phyloP scores from a whole-genome alignment of 2,888 invertebrate species.

The Aspidiotus rigidus region DNA sequence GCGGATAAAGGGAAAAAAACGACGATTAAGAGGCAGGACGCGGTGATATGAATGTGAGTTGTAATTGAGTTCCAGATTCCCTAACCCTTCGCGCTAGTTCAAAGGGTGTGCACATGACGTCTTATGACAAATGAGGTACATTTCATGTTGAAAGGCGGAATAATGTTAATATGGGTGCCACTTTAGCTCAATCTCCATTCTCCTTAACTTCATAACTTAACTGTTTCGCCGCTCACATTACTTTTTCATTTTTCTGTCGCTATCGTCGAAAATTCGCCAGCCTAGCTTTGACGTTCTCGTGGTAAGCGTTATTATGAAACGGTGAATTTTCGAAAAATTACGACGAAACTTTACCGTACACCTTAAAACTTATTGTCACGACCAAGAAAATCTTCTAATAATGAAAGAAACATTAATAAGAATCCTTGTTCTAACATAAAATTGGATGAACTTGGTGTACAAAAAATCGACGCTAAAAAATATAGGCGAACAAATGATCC shows the following conservation, averaged over 20 bases:
- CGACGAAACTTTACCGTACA: too few relatives aligned
- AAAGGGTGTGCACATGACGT: slow-evolving; percentile 29
- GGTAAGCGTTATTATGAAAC: too few relatives aligned
- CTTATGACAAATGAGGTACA: slow-evolving; percentile 32
- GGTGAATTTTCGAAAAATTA: too few relatives aligned
- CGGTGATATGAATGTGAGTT: slow-evolving; percentile 31
- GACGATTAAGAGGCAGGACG: slow-evolving; percentile 9
- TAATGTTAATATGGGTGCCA: slow-evolving; percentile 33
- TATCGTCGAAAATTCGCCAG: background rate
- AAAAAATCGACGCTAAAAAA: too few relatives aligned
- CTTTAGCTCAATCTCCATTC: slow-evolving; percentile 21
- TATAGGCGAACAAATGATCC: too few relatives aligned
- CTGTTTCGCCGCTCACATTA: slow-evolving; percentile 12
- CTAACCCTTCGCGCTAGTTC: slow-evolving; percentile 9
- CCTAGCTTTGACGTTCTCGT: background rate
- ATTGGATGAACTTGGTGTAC: too few relatives aligned
- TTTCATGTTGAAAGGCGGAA: slow-evolving; percentile 30
- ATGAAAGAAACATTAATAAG: too few relatives aligned
- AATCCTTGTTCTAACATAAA: too few relatives aligned
- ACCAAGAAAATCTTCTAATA: too few relatives aligned
- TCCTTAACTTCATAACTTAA: slow-evolving; percentile 28
- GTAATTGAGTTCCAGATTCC: slow-evolving; percentile 31
- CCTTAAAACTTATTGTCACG: too few relatives aligned
- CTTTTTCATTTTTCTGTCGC: slow-evolving; percentile 19
- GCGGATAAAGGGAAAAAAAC: slow-evolving; percentile 22